Evolutionary conservation across 2,797 vertebrate species (phyloP).

Genomic region (Cryptoblepharus egeriae): DNA sequence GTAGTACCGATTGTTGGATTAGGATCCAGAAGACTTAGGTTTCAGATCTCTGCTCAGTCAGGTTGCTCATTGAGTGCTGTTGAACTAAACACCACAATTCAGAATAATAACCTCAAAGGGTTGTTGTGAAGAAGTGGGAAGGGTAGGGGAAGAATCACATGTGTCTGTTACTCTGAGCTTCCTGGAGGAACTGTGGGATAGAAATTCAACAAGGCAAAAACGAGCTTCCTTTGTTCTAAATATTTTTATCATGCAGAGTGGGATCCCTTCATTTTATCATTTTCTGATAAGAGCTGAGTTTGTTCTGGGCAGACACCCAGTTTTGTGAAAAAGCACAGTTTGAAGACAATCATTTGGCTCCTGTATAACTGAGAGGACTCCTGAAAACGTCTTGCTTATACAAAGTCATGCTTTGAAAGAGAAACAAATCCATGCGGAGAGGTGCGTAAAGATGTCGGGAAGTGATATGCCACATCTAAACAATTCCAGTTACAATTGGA

Average conservation of each 20-base stretch:
- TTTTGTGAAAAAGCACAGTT: not conserved
- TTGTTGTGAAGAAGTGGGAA: too few relatives aligned
- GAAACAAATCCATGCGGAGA: not conserved
- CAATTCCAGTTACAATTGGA: not conserved
- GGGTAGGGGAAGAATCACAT: too few relatives aligned
- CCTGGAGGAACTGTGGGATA: too few relatives aligned
- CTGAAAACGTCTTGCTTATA: not conserved
- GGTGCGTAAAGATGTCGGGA: not conserved
- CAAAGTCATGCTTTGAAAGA: not conserved
- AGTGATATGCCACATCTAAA: not conserved
- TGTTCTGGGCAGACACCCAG: not conserved
- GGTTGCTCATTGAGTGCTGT: too few relatives aligned
- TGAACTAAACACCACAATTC: too few relatives aligned
- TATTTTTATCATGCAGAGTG: not conserved
- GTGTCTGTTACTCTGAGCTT: too few relatives aligned
- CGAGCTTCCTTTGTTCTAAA: not conserved
- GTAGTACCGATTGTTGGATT: too few relatives aligned
- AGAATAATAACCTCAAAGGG: too few relatives aligned
- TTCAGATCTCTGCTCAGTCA: too few relatives aligned
- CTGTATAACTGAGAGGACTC: too few relatives aligned
- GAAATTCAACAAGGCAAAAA: not conserved
- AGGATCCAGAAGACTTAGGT: too few relatives aligned
- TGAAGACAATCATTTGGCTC: not conserved
- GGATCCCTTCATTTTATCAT: not conserved
- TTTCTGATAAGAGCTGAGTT: not conserved